Base-by-base conservation (phyloP, 2,888 invertebrate species). In the Drosophila nr. perissopoda region DNA sequence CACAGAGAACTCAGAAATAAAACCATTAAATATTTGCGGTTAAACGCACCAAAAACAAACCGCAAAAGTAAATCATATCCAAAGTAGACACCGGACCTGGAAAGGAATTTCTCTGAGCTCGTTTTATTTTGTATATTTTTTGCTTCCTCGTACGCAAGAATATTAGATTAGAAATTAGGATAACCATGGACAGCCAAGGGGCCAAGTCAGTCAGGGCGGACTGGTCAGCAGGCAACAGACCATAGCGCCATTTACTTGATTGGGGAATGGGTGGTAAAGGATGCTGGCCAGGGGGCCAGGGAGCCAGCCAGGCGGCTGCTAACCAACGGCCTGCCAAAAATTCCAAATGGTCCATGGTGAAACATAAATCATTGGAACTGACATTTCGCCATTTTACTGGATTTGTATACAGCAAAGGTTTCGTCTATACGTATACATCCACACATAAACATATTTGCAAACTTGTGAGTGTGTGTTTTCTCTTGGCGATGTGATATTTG, bases 351-450 rank as follows among this genome's bases (percentile, higher is more conserved):
- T 82, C 74, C 88, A 87, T 86, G 83, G 91, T 85, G 76, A 87
- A 87, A 82, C 91, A 91, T 91, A 91, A 91, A 91, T 91, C 91
- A 91, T 91, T 90, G 91, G 76, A 91, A 79, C 91, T 91, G 91
- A 91, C 91, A 89, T 90, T 83, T 89, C 82, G 84, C 87, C 90
- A 91, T 90, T 91, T 90, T 77, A 80, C 78, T 83, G 64, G 71
- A 80, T 85, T 76, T 83, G 78, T 81, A 78, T 76, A 69, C 67
- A 62, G 73, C 65, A 59, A 60, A 78, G 58, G 59, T 56, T 66
- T n/a, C 2, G 33, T 29, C 42, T 70, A 27, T 65, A 38, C 58
- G 52, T 27, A 21, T 16, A 40, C 40, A 54, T 48, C 10, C 5
- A 33, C 49, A 45, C 53, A 59, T 13, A 25, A 4, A 4, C 38